A percentile compares a stretch with the other conserved stretches of the same genome.
phyloP scores from a whole-genome alignment of 2,888 invertebrate genomes.

The Isoperla grammatica region DNA sequence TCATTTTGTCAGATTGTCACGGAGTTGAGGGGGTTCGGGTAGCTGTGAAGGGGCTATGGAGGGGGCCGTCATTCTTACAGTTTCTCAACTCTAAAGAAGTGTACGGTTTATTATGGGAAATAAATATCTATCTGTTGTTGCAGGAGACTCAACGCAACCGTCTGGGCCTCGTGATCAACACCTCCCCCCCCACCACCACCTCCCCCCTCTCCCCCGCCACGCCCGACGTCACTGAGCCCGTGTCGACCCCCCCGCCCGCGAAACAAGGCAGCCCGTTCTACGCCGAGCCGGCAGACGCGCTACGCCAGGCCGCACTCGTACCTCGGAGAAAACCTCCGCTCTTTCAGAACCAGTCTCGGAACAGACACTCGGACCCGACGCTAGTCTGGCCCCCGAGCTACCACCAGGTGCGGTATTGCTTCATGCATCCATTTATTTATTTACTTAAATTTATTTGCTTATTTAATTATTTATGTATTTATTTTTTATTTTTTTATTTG shows the following conservation, averaged over 20 bases:
- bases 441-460: too few relatives aligned
- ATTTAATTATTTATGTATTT: too few relatives aligned
- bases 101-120: too few relatives aligned
- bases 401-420: constrained; percentile 27
- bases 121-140: too few relatives aligned
- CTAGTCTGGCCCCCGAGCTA: constrained; percentile 38
- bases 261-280: constrained; percentile 84
- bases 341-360: constrained; percentile 32
- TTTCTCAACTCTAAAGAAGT: too few relatives aligned
- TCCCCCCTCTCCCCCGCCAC: constrained; percentile 29
- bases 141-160: constrained; percentile 27
- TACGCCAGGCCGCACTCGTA: constrained; percentile 48
- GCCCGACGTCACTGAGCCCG: constrained; percentile 25
- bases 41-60: too few relatives aligned
- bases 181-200: constrained; percentile 29
- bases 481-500: too few relatives aligned
- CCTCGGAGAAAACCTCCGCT: constrained; percentile 40
- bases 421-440: too few relatives aligned
- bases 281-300: constrained; percentile 82
- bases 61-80: too few relatives aligned
- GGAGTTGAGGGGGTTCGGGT: too few relatives aligned
- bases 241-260: constrained; percentile 25
- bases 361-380: constrained; percentile 48
- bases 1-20: too few relatives aligned
- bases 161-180: constrained; percentile 31